A percentile compares a stretch with the other conserved stretches of the same genome.
These are phyloP conservation scores for Euphonia xanthogaster DNA, from an alignment of 2,797 vertebrate species.

Conservation along the genomic window DNA sequence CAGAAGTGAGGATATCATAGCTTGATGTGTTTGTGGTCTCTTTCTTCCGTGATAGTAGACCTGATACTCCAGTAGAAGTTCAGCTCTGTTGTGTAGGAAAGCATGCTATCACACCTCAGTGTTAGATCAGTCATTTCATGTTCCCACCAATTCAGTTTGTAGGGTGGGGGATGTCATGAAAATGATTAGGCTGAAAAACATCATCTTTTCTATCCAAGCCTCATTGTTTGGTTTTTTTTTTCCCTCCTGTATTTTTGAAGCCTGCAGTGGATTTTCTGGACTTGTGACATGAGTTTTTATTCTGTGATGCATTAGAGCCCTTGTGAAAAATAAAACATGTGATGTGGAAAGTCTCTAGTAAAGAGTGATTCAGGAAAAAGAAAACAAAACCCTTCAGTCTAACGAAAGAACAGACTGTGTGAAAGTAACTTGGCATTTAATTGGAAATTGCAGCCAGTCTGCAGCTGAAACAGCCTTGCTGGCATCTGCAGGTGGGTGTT, in stretches of 20 bases:
- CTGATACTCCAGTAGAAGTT: not conserved
- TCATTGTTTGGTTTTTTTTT: fast-evolving
- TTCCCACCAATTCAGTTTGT: not conserved
- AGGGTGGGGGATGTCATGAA: not conserved
- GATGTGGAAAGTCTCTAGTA: constrained; percentile 43
- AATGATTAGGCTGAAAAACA: not conserved
- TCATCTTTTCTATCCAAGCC: not conserved
- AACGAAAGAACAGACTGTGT: constrained; percentile 34
- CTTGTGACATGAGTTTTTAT: constrained; percentile 18
- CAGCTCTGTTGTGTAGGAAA: not conserved
- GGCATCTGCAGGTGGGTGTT: constrained; percentile 62
- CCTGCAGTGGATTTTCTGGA: constrained; percentile 9
- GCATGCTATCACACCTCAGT: not conserved
- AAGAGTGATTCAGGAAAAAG: constrained; percentile 39
- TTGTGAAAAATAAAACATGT: constrained; percentile 56
- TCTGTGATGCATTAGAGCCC: not conserved
- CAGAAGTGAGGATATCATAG: not conserved
- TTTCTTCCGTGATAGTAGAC: not conserved
- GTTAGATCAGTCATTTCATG: not conserved
- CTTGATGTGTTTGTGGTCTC: not conserved
- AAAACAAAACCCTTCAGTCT: constrained; percentile 55
- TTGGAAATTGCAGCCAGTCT: constrained; percentile 44
- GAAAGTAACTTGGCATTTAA: constrained; percentile 52
- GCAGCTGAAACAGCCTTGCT: constrained; percentile 43
- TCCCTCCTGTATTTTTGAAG: not conserved